phyloP scores from a whole-genome alignment of 1,140 invertebrate species.

The Maconellicoccus hirsutus region DNA sequence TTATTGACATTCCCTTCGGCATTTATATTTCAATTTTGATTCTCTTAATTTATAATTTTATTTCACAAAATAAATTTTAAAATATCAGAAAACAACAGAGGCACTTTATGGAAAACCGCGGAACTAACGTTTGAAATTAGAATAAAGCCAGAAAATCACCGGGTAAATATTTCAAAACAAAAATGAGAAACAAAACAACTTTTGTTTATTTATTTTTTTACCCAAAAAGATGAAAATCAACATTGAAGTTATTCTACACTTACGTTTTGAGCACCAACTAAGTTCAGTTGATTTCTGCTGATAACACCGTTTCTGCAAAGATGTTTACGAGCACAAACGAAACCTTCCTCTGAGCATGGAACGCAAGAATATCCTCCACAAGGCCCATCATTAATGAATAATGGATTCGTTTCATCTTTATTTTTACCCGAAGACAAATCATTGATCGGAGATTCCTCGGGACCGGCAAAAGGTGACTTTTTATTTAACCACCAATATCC shows the following conservation, averaged over 20 bases:
- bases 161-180: too few relatives aligned
- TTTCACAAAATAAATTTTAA: too few relatives aligned
- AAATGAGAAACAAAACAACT: too few relatives aligned
- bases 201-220: too few relatives aligned
- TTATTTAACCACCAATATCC: neutral
- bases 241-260: neutral
- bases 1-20: too few relatives aligned
- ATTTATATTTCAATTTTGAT: too few relatives aligned
- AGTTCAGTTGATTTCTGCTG: neutral
- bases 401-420: neutral
- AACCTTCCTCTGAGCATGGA: neutral
- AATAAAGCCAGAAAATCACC: too few relatives aligned
- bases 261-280: neutral
- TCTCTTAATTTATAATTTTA: too few relatives aligned
- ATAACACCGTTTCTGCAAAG: neutral
- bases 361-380: neutral
- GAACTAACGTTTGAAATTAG: too few relatives aligned
- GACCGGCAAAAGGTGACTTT: neutral
- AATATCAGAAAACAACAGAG: too few relatives aligned
- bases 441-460: neutral
- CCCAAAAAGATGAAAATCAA: too few relatives aligned
- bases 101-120: too few relatives aligned
- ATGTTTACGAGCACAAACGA: neutral
- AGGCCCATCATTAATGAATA: neutral
- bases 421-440: neutral